Percentiles rank a stretch among this genome's conserved stretches.
phyloP scores from a whole-genome alignment of 2,888 invertebrate species.

The Dynastes hyllus region DNA sequence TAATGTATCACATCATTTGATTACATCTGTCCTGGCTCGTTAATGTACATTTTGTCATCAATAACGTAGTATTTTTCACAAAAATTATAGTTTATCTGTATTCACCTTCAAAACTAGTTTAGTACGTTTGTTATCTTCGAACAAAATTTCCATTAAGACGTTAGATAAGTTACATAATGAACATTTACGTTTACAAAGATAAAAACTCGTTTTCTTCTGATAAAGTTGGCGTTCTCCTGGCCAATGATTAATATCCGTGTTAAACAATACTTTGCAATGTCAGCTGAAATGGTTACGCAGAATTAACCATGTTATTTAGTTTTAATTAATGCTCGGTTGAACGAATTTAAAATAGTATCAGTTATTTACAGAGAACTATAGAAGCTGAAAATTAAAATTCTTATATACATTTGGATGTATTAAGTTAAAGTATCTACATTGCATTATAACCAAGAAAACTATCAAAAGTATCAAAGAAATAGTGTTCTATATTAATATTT shows the following conservation, averaged over 20 bases:
- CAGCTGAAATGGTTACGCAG: background rate
- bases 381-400: no score
- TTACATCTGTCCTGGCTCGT: no score
- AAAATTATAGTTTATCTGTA: background rate
- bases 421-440: no score
- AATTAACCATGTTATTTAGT: background rate
- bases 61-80: background rate
- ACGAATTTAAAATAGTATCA: background rate
- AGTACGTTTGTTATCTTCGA: background rate
- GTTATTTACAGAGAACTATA: background rate
- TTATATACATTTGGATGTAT: no score
- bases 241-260: no score
- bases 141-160: conserved; percentile 14
- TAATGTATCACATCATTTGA: no score
- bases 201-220: background rate
- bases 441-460: no score
- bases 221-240: background rate
- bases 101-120: conserved; percentile 21
- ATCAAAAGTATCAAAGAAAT: no score
- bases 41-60: no score
- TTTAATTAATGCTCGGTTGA: background rate
- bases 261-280: background rate
- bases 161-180: conserved; percentile 2
- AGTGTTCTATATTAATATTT: no score
- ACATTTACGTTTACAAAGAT: background rate